Evolutionary conservation across 1,140 invertebrate genomes (phyloP).

Genomic region (Drosophila oshimai): DNA sequence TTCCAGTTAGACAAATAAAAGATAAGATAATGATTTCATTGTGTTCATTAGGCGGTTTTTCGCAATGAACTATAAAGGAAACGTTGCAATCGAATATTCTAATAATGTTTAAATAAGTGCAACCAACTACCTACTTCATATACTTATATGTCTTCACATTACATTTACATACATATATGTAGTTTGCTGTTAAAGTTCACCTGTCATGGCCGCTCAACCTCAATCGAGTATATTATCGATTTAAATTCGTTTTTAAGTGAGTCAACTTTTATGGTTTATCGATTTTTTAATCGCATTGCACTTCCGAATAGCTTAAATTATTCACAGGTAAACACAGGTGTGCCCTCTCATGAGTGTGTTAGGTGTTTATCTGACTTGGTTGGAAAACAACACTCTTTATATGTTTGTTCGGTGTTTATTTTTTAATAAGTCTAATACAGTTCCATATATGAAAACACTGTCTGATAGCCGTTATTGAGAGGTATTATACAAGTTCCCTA

Average conservation of each 20-base stretch:
- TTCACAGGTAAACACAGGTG: constrained; percentile 44
- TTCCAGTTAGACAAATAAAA: constrained; percentile 49
- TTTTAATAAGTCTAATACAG: too few species aligned
- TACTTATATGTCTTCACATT: neutral
- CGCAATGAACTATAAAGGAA: constrained; percentile 36
- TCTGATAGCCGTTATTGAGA: too few species aligned
- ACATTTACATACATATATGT: neutral
- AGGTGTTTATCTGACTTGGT: neutral
- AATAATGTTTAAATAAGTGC: neutral
- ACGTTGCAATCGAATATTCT: constrained; percentile 5
- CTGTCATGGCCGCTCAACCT: neutral
- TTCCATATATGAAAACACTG: neutral
- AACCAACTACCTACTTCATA: neutral
- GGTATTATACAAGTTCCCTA: too few species aligned
- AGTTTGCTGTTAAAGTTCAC: constrained; percentile 38
- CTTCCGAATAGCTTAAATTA: constrained; percentile 56
- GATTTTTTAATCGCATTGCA: constrained; percentile 65
- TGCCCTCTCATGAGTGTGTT: constrained; percentile 8
- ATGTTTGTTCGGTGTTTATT: neutral
- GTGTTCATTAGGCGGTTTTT: constrained; percentile 37
- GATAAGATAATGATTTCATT: constrained; percentile 55
- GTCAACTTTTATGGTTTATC: constrained; percentile 55
- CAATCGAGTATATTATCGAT: constrained; percentile 57
- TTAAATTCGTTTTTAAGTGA: constrained; percentile 48
- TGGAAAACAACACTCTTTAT: neutral